These are phyloP conservation scores for Apostichopus leukothele DNA, from an alignment of 53 echinoderm and acorn worm species.

Conservation along the genomic window DNA sequence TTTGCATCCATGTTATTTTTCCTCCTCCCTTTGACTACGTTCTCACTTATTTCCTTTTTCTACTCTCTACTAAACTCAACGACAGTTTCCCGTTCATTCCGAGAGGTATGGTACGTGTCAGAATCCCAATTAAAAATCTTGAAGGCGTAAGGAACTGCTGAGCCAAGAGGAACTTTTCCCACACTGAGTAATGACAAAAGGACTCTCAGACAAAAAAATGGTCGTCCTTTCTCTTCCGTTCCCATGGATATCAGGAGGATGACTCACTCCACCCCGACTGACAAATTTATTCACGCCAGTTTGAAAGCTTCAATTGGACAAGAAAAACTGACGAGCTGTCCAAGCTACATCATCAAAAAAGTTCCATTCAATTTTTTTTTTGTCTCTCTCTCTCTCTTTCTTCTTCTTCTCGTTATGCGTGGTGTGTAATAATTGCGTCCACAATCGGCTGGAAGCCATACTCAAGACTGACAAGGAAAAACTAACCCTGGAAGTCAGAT, in stretches of 20 bases:
- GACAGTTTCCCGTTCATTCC: no score
- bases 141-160: constrained; percentile 2
- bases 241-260: constrained; percentile 22
- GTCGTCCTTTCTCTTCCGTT: neutral
- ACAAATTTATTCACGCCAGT: constrained; percentile 22
- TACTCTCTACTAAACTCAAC: no score
- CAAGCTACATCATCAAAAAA: neutral
- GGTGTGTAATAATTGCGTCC: neutral
- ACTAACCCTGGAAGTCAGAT: no score
- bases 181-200: constrained; percentile 16
- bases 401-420: neutral
- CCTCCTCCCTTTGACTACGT: no score
- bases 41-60: no score
- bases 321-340: neutral
- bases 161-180: constrained; percentile 9
- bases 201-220: neutral
- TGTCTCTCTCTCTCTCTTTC: neutral
- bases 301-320: constrained; percentile 25
- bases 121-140: constrained; percentile 37
- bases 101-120: constrained; percentile 37
- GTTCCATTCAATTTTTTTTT: neutral
- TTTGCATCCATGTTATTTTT: no score
- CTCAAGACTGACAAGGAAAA: no score
- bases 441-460: no score
- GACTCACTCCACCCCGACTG: constrained; percentile 19